These are phyloP conservation scores for Gari tellinella DNA, from an alignment of 2,888 invertebrate genomes.

Conservation along the genomic window DNA sequence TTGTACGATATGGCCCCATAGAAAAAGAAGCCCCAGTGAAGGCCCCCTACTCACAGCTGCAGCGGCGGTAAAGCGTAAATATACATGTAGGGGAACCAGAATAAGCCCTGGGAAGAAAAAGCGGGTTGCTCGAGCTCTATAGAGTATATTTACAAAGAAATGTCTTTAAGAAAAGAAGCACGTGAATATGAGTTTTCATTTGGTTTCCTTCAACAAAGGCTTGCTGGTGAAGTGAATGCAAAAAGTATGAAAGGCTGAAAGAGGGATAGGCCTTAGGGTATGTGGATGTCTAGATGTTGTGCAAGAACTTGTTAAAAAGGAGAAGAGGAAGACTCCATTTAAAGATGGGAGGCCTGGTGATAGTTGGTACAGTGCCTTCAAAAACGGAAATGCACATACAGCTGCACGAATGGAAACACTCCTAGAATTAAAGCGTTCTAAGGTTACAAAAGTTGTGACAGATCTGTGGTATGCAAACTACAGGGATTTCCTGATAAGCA, in stretches of 20 bases:
- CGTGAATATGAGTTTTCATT: too few species aligned
- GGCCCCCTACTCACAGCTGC: too few species aligned
- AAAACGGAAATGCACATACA: slow-evolving; percentile 31
- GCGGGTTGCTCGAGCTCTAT: too few species aligned
- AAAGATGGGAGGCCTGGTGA: slow-evolving; percentile 33
- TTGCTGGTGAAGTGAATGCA: too few species aligned
- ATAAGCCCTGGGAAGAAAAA: too few species aligned
- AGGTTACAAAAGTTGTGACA: slow-evolving; percentile 20
- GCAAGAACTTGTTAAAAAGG: slow-evolving; percentile 32
- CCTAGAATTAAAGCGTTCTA: slow-evolving; percentile 23
- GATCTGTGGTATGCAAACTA: slow-evolving; percentile 43
- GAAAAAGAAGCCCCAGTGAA: too few species aligned
- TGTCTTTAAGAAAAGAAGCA: too few species aligned
- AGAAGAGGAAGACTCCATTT: slow-evolving; percentile 39
- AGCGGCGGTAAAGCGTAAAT: too few species aligned
- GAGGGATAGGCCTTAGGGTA: slow-evolving; percentile 30
- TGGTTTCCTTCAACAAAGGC: too few species aligned
- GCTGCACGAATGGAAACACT: slow-evolving; percentile 22
- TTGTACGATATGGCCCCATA: too few species aligned
- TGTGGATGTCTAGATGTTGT: slow-evolving; percentile 45
- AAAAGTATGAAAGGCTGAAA: slow-evolving; percentile 39
- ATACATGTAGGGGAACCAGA: too few species aligned
- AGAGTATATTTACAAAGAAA: too few species aligned
- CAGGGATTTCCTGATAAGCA: slow-evolving; percentile 26
- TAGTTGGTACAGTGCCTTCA: slow-evolving; percentile 30